Evolutionary conservation across 2,888 invertebrate species (phyloP), one percentile per base, ranked within the genome.

Genomic region (Pammene aurita): DNA sequence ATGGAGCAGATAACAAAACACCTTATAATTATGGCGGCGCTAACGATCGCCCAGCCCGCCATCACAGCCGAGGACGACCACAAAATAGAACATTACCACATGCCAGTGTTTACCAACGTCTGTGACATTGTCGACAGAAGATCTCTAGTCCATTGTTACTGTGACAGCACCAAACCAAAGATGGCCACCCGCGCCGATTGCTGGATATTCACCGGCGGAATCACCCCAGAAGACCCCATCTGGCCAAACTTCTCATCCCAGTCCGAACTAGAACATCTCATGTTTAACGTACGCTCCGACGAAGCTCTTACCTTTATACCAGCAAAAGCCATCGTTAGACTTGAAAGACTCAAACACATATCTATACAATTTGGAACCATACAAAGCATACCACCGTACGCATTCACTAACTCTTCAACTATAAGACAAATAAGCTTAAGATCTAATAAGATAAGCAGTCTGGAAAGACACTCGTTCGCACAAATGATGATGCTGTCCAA

Each of bases 181-280:
- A 81, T 87, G 77, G 96, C 96, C 0, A 94, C 95, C 2, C 94
- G 94, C 75, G 96, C 95, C 2, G 96, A 95, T 77, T 97, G 97
- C 78, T 95, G 95, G 94, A 94, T 97, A 14, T 95, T 96, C 82
- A 84, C 87, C 18, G 92, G 90, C 5, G 90, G 90, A 11, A 92
- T 96, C 72, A 93, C 94, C 0, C 93, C 93, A 75, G 95, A 95
- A 71, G 95, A 96, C 77, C 93, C 94, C 4, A 93, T 96, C 68
- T 97, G 97, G 96, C 93, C 93, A 5, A 93, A 95, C 75, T 96
- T 96, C 85, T 93, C 94, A 44, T 95, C 95, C 11, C 96, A 96
- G 84, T 93, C 94, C 7, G 94, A 95, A 76, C 84, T 96, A 76
- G 93, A 94, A 73, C 94, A 95, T 78, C 89, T 96, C 50, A 95